phyloP scores from a whole-genome alignment of 2,888 invertebrate genomes.

The Himalopsyche tibetana region DNA sequence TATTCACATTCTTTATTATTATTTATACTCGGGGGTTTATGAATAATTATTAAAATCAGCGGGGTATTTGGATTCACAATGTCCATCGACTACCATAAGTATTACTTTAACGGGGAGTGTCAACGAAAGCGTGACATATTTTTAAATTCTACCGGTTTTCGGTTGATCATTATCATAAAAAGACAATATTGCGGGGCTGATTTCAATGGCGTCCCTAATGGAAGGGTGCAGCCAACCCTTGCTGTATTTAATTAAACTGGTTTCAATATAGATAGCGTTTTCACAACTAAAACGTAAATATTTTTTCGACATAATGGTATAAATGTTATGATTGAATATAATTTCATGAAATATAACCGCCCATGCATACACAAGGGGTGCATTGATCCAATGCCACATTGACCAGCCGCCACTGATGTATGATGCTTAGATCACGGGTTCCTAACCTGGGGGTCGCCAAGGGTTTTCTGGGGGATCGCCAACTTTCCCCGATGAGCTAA shows the following conservation, averaged over 20 bases:
- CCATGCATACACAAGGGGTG: too few relatives aligned
- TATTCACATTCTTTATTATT: too few relatives aligned
- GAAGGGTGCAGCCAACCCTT: background rate
- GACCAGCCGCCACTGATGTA: too few relatives aligned
- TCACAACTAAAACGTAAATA: background rate
- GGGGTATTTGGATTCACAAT: conserved; percentile 45
- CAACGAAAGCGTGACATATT: conserved; percentile 63
- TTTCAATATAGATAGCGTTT: background rate
- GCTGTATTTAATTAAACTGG: background rate
- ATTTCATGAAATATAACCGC: too few relatives aligned
- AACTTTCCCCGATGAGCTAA: too few relatives aligned
- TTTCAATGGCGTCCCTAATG: conserved; percentile 44
- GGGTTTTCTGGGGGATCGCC: too few relatives aligned
- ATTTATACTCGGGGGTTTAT: conserved; percentile 50
- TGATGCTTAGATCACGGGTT: too few relatives aligned
- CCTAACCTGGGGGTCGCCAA: too few relatives aligned
- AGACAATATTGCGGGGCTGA: conserved; percentile 42
- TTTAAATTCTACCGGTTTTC: conserved; percentile 51
- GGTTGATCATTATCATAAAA: conserved; percentile 60
- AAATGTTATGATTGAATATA: too few relatives aligned
- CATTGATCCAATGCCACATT: too few relatives aligned
- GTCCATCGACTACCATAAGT: conserved; percentile 46
- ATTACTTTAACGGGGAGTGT: conserved; percentile 53
- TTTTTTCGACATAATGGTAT: too few relatives aligned
- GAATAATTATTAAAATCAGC: conserved; percentile 57